A percentile compares a stretch with the other conserved stretches of the same genome.
Conservation (phyloP, 92 coral and sea anemone species). For the Heteractis magnifica region DNA sequence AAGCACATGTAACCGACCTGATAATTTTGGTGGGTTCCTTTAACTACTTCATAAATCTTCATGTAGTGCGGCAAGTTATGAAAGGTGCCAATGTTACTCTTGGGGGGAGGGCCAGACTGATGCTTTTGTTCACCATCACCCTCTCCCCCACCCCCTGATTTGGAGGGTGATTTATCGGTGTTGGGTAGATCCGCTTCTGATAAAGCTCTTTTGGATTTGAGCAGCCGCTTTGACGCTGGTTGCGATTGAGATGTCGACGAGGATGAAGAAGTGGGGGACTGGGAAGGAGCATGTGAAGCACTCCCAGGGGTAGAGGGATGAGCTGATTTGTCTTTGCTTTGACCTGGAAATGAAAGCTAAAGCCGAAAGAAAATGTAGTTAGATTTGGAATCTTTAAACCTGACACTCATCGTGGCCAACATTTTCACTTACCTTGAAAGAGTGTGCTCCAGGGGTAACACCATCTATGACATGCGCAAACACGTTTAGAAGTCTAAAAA, state of each 20-base stretch:
- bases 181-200: slow-evolving; percentile 73
- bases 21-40: slow-evolving; percentile 83
- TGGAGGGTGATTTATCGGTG: slow-evolving; percentile 65
- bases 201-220: slow-evolving; percentile 80
- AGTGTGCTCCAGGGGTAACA: slow-evolving; percentile 74
- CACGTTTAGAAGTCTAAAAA: slow-evolving; percentile 76
- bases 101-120: slow-evolving; percentile 67
- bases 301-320: slow-evolving; percentile 58
- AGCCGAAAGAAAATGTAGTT: neutral
- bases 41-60: slow-evolving; percentile 83
- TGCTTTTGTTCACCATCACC: slow-evolving; percentile 62
- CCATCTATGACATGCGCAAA: slow-evolving; percentile 81
- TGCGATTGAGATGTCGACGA: slow-evolving; percentile 44
- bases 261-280: slow-evolving; percentile 53
- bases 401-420: neutral
- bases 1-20: slow-evolving; percentile 50
- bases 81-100: slow-evolving; percentile 78
- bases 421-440: slow-evolving; percentile 69
- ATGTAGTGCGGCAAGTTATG: slow-evolving; percentile 86
- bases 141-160: slow-evolving; percentile 59
- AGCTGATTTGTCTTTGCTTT: slow-evolving; percentile 75
- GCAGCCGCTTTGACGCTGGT: slow-evolving; percentile 73
- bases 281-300: slow-evolving; percentile 77
- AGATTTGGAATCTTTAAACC: neutral
- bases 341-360: slow-evolving; percentile 86